Conservation (phyloP, 1,140 invertebrate genomes). For the Hycleus cichorii region DNA sequence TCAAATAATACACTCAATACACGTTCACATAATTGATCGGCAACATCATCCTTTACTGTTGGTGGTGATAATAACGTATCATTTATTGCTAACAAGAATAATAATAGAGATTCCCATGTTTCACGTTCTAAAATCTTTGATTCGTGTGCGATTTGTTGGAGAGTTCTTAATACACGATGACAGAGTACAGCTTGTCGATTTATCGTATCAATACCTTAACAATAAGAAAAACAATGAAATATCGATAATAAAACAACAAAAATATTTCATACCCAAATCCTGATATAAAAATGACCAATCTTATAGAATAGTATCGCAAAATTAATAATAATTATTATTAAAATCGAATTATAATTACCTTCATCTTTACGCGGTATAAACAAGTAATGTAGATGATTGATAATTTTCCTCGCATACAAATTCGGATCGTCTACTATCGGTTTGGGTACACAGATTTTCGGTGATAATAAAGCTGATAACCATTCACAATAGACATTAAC, state of each 20-base stretch:
- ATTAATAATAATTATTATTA: conserved; percentile 7
- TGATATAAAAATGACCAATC: conserved; percentile 83
- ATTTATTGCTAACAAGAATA: conserved; percentile 89
- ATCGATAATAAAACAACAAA: not conserved
- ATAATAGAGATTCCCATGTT: conserved; percentile 85
- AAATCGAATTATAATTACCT: conserved; percentile 52
- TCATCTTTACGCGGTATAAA: conserved; percentile 90
- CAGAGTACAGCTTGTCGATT: conserved; percentile 92
- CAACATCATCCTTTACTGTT: conserved; percentile 86
- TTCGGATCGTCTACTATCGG: conserved; percentile 85
- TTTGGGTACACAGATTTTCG: conserved; percentile 76
- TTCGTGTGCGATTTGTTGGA: conserved; percentile 79
- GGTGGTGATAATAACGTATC: conserved; percentile 87
- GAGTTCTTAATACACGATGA: conserved; percentile 83
- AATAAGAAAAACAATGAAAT: not conserved
- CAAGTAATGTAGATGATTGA: conserved; percentile 89
- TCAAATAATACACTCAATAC: conserved; percentile 91
- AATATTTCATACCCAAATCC: conserved; percentile 60
- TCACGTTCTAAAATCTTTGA: conserved; percentile 71
- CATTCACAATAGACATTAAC: conserved; percentile 97
- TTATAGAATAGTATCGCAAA: conserved; percentile 47
- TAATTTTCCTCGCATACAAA: conserved; percentile 84
- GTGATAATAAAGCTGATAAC: conserved; percentile 80
- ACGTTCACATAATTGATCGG: conserved; percentile 89
- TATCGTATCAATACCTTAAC: conserved; percentile 73